Evolutionary conservation across 2,888 invertebrate species (phyloP).

Genomic region (Venustoraphidia nigricollis): DNA sequence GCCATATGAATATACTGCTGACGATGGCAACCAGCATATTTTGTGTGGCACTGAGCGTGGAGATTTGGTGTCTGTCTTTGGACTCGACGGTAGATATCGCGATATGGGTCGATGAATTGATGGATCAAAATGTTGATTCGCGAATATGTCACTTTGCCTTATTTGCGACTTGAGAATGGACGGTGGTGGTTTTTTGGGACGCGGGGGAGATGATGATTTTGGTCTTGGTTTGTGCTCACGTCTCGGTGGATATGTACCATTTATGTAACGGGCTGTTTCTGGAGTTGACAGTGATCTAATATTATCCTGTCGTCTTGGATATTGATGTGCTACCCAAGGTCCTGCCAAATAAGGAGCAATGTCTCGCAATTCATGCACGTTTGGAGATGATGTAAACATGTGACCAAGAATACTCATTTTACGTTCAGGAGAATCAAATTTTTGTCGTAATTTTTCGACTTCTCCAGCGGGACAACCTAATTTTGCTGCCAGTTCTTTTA

Average conservation of each 20-base stretch:
- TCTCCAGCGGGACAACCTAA: constrained; percentile 40
- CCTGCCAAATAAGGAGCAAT: constrained; percentile 66
- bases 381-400: constrained; percentile 68
- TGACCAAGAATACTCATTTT: constrained; percentile 51
- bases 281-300: constrained; percentile 44
- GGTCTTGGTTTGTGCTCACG: constrained; percentile 27
- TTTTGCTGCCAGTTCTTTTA: constrained; percentile 23
- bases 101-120: constrained; percentile 57
- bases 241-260: constrained; percentile 23
- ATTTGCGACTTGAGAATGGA: constrained; percentile 25
- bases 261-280: constrained; percentile 19
- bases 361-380: constrained; percentile 58
- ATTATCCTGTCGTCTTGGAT: constrained; percentile 54
- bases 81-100: constrained; percentile 53
- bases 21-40: constrained; percentile 28
- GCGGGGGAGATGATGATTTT: constrained; percentile 33
- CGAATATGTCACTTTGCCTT: constrained; percentile 31
- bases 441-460: constrained; percentile 54
- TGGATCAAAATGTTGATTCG: constrained; percentile 57
- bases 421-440: constrained; percentile 45
- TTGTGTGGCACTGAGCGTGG: constrained; percentile 21
- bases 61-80: constrained; percentile 14
- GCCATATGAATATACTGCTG: constrained; percentile 31
- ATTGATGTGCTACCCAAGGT: constrained; percentile 67
- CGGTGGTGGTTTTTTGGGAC: constrained; percentile 28